Conservation (phyloP, 2,888 invertebrate species). For the Drosophila pegasa region DNA sequence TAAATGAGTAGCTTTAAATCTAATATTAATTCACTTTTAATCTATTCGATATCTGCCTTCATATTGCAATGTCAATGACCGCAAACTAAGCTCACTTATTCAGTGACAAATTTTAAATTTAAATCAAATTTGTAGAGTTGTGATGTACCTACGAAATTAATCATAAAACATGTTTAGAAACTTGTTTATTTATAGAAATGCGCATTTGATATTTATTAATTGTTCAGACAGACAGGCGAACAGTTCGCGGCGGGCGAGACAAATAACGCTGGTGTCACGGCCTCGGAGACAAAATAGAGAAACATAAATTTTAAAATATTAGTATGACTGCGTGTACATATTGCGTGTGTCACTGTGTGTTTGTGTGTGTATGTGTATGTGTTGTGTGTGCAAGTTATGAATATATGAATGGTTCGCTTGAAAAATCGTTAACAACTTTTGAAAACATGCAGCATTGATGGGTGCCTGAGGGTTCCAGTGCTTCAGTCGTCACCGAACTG, state of each 20-base stretch:
- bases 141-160: conserved; percentile 9
- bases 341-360: background rate
- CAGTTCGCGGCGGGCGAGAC: background rate
- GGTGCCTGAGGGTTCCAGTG: conserved; percentile 34
- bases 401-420: conserved; percentile 52
- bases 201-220: conserved; percentile 38
- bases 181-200: conserved; percentile 19
- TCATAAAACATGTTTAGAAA: background rate
- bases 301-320: background rate
- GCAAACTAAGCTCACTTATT: conserved; percentile 16
- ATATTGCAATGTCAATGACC: conserved; percentile 7
- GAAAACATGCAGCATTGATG: conserved; percentile 58
- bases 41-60: no score
- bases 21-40: no score
- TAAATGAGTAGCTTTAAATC: no score
- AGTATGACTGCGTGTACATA: background rate
- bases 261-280: conserved; percentile 8
- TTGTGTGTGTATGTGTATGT: background rate
- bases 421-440: conserved; percentile 51
- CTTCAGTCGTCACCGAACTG: conserved; percentile 43
- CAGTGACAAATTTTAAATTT: conserved; percentile 14
- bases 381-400: conserved; percentile 35
- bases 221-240: background rate
- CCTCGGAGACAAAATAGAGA: conserved; percentile 8
- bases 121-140: conserved; percentile 8